These are phyloP conservation scores for Orbicella faveolata DNA, from an alignment of 64 coral and sea anemone genomes.

Conservation along the genomic window DNA sequence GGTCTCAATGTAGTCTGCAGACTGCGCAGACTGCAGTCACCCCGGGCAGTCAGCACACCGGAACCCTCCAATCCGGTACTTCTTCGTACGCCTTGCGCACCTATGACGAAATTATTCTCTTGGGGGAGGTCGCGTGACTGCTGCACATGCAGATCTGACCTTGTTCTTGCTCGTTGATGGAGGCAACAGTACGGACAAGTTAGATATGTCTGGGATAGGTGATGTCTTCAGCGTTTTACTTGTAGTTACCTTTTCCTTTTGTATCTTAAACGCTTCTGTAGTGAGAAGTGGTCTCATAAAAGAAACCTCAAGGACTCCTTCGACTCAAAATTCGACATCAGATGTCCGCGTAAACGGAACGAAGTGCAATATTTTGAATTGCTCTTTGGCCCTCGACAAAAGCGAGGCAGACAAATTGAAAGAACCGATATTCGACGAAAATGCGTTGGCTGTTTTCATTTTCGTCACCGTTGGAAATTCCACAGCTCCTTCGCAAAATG, in stretches of 20 bases:
- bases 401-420: slow-evolving; percentile 23
- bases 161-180: too few species aligned
- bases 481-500: neutral
- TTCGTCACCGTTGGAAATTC: slow-evolving; percentile 59
- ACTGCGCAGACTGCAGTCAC: too few species aligned
- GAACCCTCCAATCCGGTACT: too few species aligned
- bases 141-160: too few species aligned
- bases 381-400: neutral
- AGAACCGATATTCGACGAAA: neutral
- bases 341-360: neutral
- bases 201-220: neutral
- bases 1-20: too few species aligned
- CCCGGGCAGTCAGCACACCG: too few species aligned
- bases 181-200: too few species aligned
- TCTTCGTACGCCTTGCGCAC: too few species aligned
- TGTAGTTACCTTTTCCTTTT: neutral
- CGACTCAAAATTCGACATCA: neutral
- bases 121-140: too few species aligned
- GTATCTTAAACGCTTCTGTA: neutral
- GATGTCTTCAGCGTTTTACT: neutral
- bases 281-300: neutral
- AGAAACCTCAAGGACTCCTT: neutral
- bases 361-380: neutral
- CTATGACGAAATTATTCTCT: too few species aligned
- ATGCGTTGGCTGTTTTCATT: slow-evolving; percentile 80